Evolutionary conservation across 92 coral and sea anemone genomes (phyloP).

Genomic region (Micromussa lordhowensis): DNA sequence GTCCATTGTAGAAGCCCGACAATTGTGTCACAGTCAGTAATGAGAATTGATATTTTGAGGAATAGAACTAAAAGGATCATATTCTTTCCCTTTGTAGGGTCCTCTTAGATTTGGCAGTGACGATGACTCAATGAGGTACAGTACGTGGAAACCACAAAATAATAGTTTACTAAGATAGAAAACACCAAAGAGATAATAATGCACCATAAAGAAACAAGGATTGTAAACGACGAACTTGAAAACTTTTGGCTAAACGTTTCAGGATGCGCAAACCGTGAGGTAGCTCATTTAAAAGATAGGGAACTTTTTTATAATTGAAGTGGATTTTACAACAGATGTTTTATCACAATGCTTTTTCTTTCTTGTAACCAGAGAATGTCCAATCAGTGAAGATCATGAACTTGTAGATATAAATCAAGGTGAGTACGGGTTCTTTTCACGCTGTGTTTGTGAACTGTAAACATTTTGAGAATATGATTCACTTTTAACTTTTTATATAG

Average conservation of each 20-base stretch:
- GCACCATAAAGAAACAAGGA: too few relatives aligned
- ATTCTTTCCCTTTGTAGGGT: slow-evolving; percentile 6
- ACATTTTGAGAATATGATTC: background rate
- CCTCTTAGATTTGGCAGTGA: slow-evolving; percentile 37
- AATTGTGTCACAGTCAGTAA: background rate
- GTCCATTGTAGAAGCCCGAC: background rate
- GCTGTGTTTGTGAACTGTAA: background rate
- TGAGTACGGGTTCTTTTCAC: background rate
- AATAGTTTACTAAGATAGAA: background rate
- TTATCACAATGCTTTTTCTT: too few relatives aligned
- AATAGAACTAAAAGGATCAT: background rate
- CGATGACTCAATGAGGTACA: slow-evolving; percentile 54
- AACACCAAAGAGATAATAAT: too few relatives aligned
- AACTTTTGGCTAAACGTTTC: too few relatives aligned
- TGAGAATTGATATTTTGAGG: background rate
- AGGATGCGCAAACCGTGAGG: too few relatives aligned
- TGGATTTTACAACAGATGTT: background rate
- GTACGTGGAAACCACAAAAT: background rate
- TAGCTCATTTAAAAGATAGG: too few relatives aligned
- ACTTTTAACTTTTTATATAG: too few relatives aligned
- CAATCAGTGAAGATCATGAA: slow-evolving; percentile 71
- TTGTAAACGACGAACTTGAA: too few relatives aligned
- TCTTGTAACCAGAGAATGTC: slow-evolving; percentile 18
- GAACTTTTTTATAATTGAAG: too few relatives aligned
- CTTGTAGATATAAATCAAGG: slow-evolving; percentile 71